Conservation (phyloP, 2,113 vertebrate species). For the Pedionomus torquatus region DNA sequence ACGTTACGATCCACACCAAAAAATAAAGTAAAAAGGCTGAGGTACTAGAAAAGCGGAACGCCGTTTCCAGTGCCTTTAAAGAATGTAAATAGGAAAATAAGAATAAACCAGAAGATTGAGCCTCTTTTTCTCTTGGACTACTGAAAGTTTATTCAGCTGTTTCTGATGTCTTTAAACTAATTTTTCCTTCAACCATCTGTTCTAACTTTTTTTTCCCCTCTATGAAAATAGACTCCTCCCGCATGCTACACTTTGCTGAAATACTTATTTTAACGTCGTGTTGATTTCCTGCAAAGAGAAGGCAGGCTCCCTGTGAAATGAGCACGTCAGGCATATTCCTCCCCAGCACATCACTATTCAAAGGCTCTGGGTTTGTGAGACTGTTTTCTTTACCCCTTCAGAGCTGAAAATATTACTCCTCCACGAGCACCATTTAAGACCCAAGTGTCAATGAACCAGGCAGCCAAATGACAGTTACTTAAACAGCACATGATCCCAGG, state of each 20-base stretch:
- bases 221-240: constrained; percentile 72
- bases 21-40: neutral
- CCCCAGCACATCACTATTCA: constrained; percentile 37
- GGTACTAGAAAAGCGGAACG: neutral
- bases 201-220: constrained; percentile 56
- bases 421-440: constrained; percentile 71
- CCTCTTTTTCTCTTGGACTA: constrained; percentile 55
- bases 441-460: constrained; percentile 76
- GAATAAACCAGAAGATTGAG: constrained; percentile 51
- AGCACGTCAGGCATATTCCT: constrained; percentile 65
- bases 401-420: constrained; percentile 73
- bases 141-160: constrained; percentile 81
- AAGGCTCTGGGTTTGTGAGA: constrained; percentile 43
- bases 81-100: constrained; percentile 62
- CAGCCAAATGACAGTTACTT: constrained; percentile 74
- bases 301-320: constrained; percentile 53
- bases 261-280: constrained; percentile 73
- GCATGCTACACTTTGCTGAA: constrained; percentile 68
- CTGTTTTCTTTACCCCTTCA: constrained; percentile 77
- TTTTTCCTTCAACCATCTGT: constrained; percentile 77
- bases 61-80: constrained; percentile 17
- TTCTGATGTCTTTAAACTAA: constrained; percentile 76
- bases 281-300: constrained; percentile 71
- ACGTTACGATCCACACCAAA: neutral
- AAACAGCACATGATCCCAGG: constrained; percentile 74